Conservation (phyloP, 1,140 invertebrate species). For the Nephila pilipes region DNA sequence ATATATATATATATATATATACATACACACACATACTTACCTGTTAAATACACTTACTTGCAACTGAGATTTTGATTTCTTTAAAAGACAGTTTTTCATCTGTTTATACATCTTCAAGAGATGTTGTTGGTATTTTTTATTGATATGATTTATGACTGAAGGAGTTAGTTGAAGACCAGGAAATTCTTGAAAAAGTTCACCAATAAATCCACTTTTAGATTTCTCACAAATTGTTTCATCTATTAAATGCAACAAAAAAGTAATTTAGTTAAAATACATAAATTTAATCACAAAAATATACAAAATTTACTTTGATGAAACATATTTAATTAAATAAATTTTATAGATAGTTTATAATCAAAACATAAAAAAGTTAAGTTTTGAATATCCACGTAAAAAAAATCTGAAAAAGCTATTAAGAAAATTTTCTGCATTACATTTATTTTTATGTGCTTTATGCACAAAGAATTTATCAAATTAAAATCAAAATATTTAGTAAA, state of each 20-base stretch:
- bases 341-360: no score
- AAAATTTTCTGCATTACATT: no score
- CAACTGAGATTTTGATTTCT: conserved; percentile 35
- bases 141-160: conserved; percentile 7
- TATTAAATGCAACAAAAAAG: not conserved
- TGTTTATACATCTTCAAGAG: not conserved
- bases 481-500: no score
- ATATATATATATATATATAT: no score
- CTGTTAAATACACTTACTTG: conserved; percentile 3
- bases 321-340: no score
- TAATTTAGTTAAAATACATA: not conserved
- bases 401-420: no score
- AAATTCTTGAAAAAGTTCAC: conserved; percentile 47
- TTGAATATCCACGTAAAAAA: no score
- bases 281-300: not conserved
- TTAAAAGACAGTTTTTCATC: conserved; percentile 31
- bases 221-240: not conserved
- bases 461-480: no score
- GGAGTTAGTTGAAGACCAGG: conserved; percentile 24
- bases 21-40: no score
- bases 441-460: no score
- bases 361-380: no score
- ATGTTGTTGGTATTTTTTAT: conserved; percentile 45
- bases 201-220: not conserved
- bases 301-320: no score